Base-by-base conservation (phyloP, 2,888 invertebrate species). In the Cryptocheilus praepositus region DNA sequence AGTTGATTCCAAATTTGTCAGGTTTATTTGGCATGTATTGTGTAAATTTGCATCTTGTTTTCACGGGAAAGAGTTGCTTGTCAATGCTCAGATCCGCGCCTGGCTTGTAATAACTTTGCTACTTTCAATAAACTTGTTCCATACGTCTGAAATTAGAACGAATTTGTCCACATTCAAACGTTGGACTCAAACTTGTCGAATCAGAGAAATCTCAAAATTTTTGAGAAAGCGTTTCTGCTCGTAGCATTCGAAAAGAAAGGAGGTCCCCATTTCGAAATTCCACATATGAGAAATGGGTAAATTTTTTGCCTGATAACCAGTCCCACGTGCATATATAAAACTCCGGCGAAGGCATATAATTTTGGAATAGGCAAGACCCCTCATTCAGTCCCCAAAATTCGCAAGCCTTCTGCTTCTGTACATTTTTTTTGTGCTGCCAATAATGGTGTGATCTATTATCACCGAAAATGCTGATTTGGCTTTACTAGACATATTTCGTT, bases 1-100 rank as follows among this genome's bases (percentile, higher is more conserved):
- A 85, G 77, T 73, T 75, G 45, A 75, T 75, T 46, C 69, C 70
- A 83, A 76, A 83, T n/a, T n/a, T n/a, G n/a, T n/a, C n/a, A n/a
- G n/a, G n/a, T n/a, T n/a, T n/a, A n/a, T n/a, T n/a, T n/a, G n/a
- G n/a, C n/a, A n/a, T n/a, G n/a, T n/a, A n/a, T n/a, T n/a, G n/a
- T n/a, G n/a, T n/a, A n/a, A n/a, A 85, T 62, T 67, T 73, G 63
- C 83, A 85, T 61, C 83, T 73, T 18, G 69, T 72, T 75, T 82
- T 83, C n/a, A 80, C 70, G 15, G 79, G 71, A 73, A 83, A 83
- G 57, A 83, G 71, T 69, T 84, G 76, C 65, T 80, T 81, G 61
- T 77, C 81, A 57, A 80, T 55, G 46, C 74, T 81, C 60, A 76
- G 65, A 69, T 71, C 56, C 58, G 43, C 19, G 7, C 71, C 78